Conservation (phyloP, 1,140 invertebrate genomes). For the Temnothorax longispinosus region DNA sequence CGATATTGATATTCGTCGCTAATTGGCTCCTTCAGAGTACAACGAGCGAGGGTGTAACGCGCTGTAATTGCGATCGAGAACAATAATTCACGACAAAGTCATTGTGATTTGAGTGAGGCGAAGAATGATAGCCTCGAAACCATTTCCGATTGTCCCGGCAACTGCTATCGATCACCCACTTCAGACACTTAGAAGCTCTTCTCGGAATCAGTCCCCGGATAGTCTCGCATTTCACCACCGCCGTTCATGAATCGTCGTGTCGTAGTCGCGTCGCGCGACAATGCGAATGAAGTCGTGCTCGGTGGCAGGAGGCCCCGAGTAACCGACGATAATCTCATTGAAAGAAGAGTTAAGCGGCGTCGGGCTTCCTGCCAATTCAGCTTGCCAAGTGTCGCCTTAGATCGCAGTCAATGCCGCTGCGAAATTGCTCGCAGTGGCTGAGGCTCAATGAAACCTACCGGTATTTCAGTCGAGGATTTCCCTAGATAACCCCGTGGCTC, state of each 20-base stretch:
- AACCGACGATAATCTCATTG: conserved; percentile 80
- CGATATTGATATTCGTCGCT: not conserved
- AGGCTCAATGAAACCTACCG: conserved; percentile 73
- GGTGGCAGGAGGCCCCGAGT: conserved; percentile 52
- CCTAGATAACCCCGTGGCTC: conserved; percentile 69
- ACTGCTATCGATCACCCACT: conserved; percentile 49
- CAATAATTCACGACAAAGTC: not conserved
- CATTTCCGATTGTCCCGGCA: not conserved
- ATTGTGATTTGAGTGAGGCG: not conserved
- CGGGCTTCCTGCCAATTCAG: conserved; percentile 83
- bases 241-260: conserved; percentile 54
- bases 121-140: not conserved
- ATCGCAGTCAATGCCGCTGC: conserved; percentile 72
- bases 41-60: not conserved
- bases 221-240: conserved; percentile 18
- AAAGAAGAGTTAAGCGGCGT: conserved; percentile 78
- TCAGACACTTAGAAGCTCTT: conserved; percentile 13
- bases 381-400: conserved; percentile 74
- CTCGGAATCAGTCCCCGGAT: conserved; percentile 31
- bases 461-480: conserved; percentile 72
- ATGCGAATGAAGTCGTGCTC: conserved; percentile 59
- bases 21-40: not conserved
- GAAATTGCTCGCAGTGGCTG: conserved; percentile 74
- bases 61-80: conserved; percentile 7
- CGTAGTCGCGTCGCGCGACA: conserved; percentile 48